These are phyloP conservation scores for Peromyscus melanophrys DNA, from an alignment of 2,797 vertebrate genomes.

Conservation along the genomic window DNA sequence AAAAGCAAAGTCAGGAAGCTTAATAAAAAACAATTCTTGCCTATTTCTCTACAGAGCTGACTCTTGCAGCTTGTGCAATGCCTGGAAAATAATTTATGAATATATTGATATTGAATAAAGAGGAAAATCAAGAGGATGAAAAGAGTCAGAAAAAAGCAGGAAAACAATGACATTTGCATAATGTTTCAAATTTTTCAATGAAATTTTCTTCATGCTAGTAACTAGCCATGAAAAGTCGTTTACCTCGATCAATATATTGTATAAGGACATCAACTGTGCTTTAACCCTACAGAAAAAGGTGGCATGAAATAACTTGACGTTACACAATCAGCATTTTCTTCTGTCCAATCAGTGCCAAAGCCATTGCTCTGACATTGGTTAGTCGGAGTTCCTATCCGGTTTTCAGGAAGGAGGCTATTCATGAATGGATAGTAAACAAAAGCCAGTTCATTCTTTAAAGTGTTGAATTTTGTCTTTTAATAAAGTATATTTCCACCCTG, in stretches of 20 bases:
- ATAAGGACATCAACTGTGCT: not conserved
- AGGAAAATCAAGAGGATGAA: not conserved
- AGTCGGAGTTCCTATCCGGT: not conserved
- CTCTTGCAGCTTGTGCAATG: not conserved
- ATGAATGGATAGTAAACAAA: not conserved
- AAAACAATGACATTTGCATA: not conserved
- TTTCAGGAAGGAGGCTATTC: not conserved
- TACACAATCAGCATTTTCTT: not conserved
- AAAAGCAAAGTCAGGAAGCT: not conserved
- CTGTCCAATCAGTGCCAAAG: not conserved
- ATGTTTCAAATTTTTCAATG: conserved; percentile 5
- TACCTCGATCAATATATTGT: not conserved
- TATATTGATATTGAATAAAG: not conserved
- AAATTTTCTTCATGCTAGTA: conserved; percentile 21
- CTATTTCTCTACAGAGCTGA: not conserved
- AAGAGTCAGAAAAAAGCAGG: not conserved
- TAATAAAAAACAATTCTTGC: not conserved
- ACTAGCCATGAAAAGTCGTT: not conserved
- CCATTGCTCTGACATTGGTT: not conserved
- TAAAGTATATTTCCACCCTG: not conserved
- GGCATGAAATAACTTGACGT: not conserved
- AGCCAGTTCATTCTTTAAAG: not conserved
- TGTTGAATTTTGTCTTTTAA: not conserved
- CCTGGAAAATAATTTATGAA: not conserved
- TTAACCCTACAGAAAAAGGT: not conserved